Evolutionary conservation across 1,140 invertebrate genomes (phyloP).

Genomic region (Chrysopa pallens): DNA sequence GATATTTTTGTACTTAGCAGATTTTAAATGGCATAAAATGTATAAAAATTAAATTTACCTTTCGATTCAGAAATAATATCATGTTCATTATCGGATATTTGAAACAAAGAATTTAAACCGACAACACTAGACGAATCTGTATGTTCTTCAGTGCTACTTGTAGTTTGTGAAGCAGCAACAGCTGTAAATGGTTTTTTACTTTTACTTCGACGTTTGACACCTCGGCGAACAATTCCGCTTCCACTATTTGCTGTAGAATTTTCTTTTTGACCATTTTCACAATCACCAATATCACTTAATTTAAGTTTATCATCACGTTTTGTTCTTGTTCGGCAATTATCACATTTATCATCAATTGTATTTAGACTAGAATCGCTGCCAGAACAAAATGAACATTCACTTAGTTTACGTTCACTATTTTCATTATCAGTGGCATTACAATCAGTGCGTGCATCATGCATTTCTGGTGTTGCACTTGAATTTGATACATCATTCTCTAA

Average conservation of each 20-base stretch:
- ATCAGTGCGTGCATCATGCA: slow-evolving; percentile 20
- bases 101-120: neutral
- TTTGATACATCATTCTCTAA: slow-evolving; percentile 36
- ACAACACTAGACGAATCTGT: neutral
- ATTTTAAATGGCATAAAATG: no score
- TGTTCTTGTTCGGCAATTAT: neutral
- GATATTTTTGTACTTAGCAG: no score
- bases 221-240: neutral
- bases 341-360: slow-evolving; percentile 3
- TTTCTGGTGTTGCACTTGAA: slow-evolving; percentile 34
- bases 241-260: no score
- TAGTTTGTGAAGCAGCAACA: neutral
- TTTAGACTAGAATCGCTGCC: slow-evolving; percentile 17
- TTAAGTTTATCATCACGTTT: no score
- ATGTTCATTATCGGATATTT: slow-evolving; percentile 1
- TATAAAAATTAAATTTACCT: neutral
- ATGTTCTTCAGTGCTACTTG: neutral
- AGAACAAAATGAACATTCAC: slow-evolving; percentile 15
- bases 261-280: no score
- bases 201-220: neutral
- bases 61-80: neutral
- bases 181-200: neutral
- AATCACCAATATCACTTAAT: no score
- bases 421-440: slow-evolving; percentile 15
- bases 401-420: slow-evolving; percentile 17